Percentiles rank a stretch among this genome's conserved stretches.
phyloP scores from a whole-genome alignment of 1,140 invertebrate genomes.

The Uloborus diversus region DNA sequence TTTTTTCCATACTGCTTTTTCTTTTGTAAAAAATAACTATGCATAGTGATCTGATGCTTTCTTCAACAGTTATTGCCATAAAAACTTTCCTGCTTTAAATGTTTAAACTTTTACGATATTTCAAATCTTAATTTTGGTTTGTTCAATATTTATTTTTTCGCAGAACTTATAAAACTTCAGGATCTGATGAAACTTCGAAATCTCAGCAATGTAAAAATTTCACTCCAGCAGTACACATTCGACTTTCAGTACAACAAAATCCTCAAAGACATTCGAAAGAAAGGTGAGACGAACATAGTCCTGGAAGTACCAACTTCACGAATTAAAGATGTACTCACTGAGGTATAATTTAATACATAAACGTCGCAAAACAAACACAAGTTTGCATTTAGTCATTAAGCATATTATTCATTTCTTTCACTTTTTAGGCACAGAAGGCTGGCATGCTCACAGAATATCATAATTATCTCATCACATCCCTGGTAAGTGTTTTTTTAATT shows the following conservation, averaged over 20 bases:
- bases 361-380: too few species aligned
- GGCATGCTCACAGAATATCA: constrained; percentile 63
- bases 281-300: constrained; percentile 57
- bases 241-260: constrained; percentile 61
- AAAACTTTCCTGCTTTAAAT: too few species aligned
- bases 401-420: constrained; percentile 60
- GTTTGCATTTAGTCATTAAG: too few species aligned
- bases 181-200: constrained; percentile 70
- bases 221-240: constrained; percentile 44
- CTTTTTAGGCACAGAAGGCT: constrained; percentile 57
- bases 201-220: constrained; percentile 37
- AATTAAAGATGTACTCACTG: constrained; percentile 39
- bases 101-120: too few species aligned
- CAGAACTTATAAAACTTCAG: constrained; percentile 80
- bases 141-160: constrained; percentile 13
- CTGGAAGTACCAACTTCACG: constrained; percentile 52
- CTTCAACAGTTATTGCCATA: too few species aligned
- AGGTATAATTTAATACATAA: constrained; percentile 10
- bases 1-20: too few species aligned
- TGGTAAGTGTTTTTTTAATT: constrained; percentile 66
- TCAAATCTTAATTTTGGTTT: too few species aligned
- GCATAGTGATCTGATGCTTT: too few species aligned
- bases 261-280: constrained; percentile 56
- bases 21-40: too few species aligned
- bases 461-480: constrained; percentile 63